Evolutionary conservation across 2,888 invertebrate genomes (phyloP).

Genomic region (Chrysopilus asiliformis): DNA sequence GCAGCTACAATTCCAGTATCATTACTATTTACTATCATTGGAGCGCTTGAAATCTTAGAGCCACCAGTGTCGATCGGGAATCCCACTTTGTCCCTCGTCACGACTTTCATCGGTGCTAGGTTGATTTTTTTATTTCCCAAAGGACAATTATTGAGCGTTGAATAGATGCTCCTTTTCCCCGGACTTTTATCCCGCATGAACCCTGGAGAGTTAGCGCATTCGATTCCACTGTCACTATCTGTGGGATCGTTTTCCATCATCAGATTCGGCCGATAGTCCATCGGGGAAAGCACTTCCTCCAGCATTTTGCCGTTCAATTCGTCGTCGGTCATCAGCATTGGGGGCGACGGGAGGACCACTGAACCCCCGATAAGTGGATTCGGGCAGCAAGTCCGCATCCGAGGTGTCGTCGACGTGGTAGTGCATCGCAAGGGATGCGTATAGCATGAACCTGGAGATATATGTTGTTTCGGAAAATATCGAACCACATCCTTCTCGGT

Average conservation of each 20-base stretch:
- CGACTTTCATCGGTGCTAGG: not conserved
- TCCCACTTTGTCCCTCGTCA: not conserved
- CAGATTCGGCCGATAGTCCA: not conserved
- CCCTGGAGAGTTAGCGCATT: conserved; percentile 20
- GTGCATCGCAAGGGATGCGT: too few relatives aligned
- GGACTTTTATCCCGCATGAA: too few relatives aligned
- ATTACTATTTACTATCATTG: not conserved
- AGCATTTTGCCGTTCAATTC: too few relatives aligned
- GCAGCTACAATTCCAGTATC: not conserved
- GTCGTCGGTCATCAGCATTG: not conserved
- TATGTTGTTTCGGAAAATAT: too few relatives aligned
- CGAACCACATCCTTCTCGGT: too few relatives aligned
- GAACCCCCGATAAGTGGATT: conserved; percentile 31
- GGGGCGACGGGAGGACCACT: conserved; percentile 24
- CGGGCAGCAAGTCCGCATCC: conserved; percentile 25
- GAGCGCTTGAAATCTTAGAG: not conserved
- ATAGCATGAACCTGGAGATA: too few relatives aligned
- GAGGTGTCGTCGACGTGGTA: conserved; percentile 19
- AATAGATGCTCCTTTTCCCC: too few relatives aligned
- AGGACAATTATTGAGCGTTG: too few relatives aligned
- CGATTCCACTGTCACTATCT: conserved; percentile 29
- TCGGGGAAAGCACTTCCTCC: not conserved
- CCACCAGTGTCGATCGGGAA: not conserved
- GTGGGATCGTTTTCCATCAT: not conserved
- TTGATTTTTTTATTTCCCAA: not conserved